Base-by-base conservation (phyloP, 2,888 invertebrate species). In the Trachelus iudaicus region DNA sequence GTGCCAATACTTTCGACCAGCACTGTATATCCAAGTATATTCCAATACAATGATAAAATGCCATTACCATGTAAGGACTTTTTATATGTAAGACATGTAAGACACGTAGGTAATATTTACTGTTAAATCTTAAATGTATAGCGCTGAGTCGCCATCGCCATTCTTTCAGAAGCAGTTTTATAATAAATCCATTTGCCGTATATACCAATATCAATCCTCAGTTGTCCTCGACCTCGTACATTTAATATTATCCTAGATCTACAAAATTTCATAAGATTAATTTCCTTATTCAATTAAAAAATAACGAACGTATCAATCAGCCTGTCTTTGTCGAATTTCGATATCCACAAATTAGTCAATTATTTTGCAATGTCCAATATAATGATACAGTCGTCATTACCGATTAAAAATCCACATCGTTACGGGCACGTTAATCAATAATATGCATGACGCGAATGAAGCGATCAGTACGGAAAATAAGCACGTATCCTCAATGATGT, bases 51-150 rank as follows among this genome's bases (percentile, higher is more conserved):
- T 34, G 23, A 31, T 33, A 31, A 71, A 31, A 71, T 31, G 71
- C 71, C 71, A 71, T 71, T 33, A 71, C 71, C 34, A 1, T 71
- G 31, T 56, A 84, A 84, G 80, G 79, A 84, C 79, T 40, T 81
- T 75, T 84, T 35, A 78, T 78, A 80, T 80, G 81, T 85, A 84
- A 87, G 81, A 82, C 81, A 83, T 86, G 83, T 86, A 85, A 80
- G 83, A 81, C 84, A 76, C 31, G 81, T 88, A 89, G 83, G 83
- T 86, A 89, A 88, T 85, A 84, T 87, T 87, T 88, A 86, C 81
- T 86, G 81, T 85, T 81, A 40, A 76, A 76, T 77, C 69, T 76
- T 79, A 82, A 84, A 86, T 84, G 84, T 87, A 84, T 83, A 84
- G 82, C 83, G 84, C 85, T 85, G 86, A 84, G 84, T 82, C 82